Evolutionary conservation across 92 coral and sea anemone genomes (phyloP).

Genomic region (Ricordea florida): DNA sequence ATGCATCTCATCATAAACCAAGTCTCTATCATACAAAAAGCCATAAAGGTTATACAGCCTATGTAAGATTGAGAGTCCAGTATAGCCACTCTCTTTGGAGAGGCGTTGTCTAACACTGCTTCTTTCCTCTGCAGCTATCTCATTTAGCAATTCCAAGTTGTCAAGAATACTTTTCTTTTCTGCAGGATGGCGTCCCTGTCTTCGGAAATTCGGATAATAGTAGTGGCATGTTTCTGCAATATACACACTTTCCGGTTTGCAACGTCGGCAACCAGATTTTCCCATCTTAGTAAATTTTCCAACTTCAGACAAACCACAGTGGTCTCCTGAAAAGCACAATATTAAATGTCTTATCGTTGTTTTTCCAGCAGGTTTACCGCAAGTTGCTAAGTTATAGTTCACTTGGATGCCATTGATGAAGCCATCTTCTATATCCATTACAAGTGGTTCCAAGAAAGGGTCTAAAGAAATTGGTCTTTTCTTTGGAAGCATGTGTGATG

Average conservation of each 20-base stretch:
- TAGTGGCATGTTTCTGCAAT: conserved; percentile 49
- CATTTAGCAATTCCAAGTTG: conserved; percentile 5
- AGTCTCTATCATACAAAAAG: conserved; percentile 15
- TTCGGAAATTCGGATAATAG: conserved; percentile 48
- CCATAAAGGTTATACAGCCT: conserved; percentile 35
- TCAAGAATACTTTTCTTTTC: conserved; percentile 4
- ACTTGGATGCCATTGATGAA: conserved; percentile 70
- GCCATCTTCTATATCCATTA: conserved; percentile 64
- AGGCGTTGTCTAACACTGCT: background rate
- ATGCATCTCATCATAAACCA: conserved; percentile 56
- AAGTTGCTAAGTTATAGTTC: conserved; percentile 36
- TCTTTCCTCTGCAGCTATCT: conserved; percentile 15
- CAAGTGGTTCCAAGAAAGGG: conserved; percentile 72
- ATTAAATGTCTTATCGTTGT: conserved; percentile 59
- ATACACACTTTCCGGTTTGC: conserved; percentile 41
- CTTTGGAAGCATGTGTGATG: conserved; percentile 46
- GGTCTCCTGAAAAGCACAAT: conserved; percentile 73
- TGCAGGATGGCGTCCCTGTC: conserved; percentile 27
- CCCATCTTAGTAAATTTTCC: conserved; percentile 59
- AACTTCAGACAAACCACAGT: conserved; percentile 65
- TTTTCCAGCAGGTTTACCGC: conserved; percentile 46
- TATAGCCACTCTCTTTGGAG: conserved; percentile 24
- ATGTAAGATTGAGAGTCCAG: conserved; percentile 26
- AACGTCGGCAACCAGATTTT: conserved; percentile 56
- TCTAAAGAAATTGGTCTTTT: conserved; percentile 55